A percentile compares a stretch with the other conserved stretches of the same genome.
These are phyloP conservation scores for Cantharis lateralis DNA, from an alignment of 2,888 invertebrate genomes.

Conservation along the genomic window DNA sequence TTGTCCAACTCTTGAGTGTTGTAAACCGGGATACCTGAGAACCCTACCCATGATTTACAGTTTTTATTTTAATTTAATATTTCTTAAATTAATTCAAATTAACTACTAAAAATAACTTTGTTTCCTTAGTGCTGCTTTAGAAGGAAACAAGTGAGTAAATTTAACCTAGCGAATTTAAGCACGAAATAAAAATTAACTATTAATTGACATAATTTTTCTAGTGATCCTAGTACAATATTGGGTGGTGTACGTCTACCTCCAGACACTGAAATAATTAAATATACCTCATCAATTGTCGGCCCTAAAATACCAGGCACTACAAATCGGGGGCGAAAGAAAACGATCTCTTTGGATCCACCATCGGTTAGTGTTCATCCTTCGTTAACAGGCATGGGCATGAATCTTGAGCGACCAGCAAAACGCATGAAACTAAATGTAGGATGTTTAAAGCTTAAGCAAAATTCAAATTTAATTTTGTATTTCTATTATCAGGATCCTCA, in stretches of 20 bases:
- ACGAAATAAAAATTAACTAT: not conserved
- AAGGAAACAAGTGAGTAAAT: constrained; percentile 66
- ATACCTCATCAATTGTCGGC: constrained; percentile 84
- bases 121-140: constrained; percentile 68
- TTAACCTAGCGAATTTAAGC: not conserved
- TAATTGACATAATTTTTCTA: constrained; percentile 47
- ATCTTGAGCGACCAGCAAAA: constrained; percentile 58
- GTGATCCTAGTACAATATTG: constrained; percentile 81
- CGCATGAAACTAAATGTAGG: constrained; percentile 52
- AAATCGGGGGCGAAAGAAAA: constrained; percentile 85
- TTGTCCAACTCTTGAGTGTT: not conserved
- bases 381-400: constrained; percentile 53
- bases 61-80: not conserved
- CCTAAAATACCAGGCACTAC: constrained; percentile 85
- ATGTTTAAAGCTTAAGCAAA: constrained; percentile 34
- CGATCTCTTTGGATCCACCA: constrained; percentile 82
- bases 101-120: not conserved
- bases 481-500: constrained; percentile 43
- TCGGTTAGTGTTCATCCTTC: constrained; percentile 64
- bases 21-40: not conserved
- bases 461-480: constrained; percentile 13
- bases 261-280: constrained; percentile 89
- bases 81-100: not conserved
- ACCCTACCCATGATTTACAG: not conserved
- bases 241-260: constrained; percentile 84